Base-by-base conservation (phyloP, 2,797 vertebrate genomes). In the Lagocephalus sceleratus region DNA sequence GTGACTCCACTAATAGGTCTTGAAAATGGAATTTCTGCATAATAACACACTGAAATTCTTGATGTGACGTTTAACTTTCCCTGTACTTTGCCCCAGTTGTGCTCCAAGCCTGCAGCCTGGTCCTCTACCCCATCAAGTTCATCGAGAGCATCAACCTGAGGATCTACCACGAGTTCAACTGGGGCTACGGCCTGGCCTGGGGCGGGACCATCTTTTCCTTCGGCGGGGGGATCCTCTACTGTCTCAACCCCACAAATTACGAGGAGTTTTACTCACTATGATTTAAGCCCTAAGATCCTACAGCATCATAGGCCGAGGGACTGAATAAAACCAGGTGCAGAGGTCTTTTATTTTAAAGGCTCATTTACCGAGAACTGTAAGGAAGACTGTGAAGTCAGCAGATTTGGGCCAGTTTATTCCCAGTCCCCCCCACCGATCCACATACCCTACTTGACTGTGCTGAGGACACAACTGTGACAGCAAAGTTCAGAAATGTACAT, bases 141-240 rank as follows among this genome's bases (percentile, higher is more conserved):
- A 98, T 98, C 9, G 95, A 99, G 90, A 97, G 94, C 15, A 94
- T 96, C 91, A 98, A 92, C 88, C 88, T 98, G 88, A 94, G 94
- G 90, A 97, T 98, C 92, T 99, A 99, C 81, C 97, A 99, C 51
- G 97, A 99, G 90, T 99, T 99, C 91, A 99, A 99, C 88, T 99
- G 97, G 97, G 97, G 97, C 61, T 99, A 99, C 52, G 97, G 97
- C 75, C 88, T 99, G 83, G 97, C 95, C 6, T 99, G 96, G 97
- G 97, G 96, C 17, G 94, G 94, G 49, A 99, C 96, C 90, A 98
- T 99, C 91, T 99, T 99, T 89, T 97, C 96, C 9, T 97, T 99
- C 60, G 97, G 97, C 22, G 96, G 95, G 69, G 96, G 94, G 70
- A 93, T 98, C 80, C 95, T 99, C 79, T 97, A 98, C 88, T 99